These are phyloP conservation scores for Leptodactylus fallax DNA, from an alignment of 2,797 vertebrate genomes.

Conservation along the genomic window DNA sequence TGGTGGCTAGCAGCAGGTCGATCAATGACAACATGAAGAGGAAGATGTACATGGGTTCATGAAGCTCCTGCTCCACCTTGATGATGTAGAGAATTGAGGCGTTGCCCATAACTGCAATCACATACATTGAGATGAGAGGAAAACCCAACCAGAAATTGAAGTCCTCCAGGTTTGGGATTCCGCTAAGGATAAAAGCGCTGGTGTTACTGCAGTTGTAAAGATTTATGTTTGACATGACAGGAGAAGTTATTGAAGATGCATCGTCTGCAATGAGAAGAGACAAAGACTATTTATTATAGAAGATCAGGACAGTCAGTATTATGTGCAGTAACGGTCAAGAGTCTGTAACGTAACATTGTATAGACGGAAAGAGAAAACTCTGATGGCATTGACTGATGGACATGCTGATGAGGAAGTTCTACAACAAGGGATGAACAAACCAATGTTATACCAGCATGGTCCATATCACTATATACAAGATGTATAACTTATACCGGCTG, in stretches of 20 bases:
- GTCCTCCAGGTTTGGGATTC: constrained; percentile 65
- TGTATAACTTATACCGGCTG: too few species aligned
- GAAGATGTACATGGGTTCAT: constrained; percentile 61
- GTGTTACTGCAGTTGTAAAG: neutral
- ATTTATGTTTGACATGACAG: neutral
- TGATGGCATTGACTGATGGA: neutral
- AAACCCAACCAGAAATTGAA: constrained; percentile 66
- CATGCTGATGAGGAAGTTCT: too few species aligned
- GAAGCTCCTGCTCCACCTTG: constrained; percentile 42
- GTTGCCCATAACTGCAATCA: constrained; percentile 68
- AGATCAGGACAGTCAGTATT: neutral
- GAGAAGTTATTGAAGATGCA: neutral
- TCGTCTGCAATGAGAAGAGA: constrained; percentile 21
- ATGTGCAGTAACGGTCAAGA: too few species aligned
- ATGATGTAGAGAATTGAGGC: constrained; percentile 59
- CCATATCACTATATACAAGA: too few species aligned
- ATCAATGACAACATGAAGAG: constrained; percentile 50
- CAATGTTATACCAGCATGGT: too few species aligned
- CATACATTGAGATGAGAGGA: constrained; percentile 66
- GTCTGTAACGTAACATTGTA: neutral
- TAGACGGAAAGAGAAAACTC: neutral
- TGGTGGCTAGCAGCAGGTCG: constrained; percentile 63
- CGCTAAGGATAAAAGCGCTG: constrained; percentile 58
- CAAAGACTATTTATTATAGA: neutral
- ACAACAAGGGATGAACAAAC: too few species aligned